Evolutionary conservation across 2,113 vertebrate genomes (phyloP), one percentile per base, ranked within the genome.

Genomic region (Callopanchax toddi): DNA sequence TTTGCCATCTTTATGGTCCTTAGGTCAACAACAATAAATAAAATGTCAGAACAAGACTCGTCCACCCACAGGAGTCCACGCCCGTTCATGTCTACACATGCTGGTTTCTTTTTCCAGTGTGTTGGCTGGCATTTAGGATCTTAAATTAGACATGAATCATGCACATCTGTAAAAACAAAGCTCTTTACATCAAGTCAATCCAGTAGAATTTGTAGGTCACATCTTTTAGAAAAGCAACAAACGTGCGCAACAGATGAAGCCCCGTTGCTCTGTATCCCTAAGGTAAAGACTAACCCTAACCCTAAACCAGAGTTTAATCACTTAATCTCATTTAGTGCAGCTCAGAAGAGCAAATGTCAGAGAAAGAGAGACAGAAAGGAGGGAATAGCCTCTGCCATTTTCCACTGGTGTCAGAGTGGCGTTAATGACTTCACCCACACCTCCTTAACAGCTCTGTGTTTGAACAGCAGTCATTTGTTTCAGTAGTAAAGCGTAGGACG

Each of bases 351-450:
- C 44, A 45, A 51, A 53, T 44, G 53, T 62, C 25, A 56, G 45
- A 22, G 16, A 64, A 17, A 67, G 37, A 32, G 45, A 23, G 37
- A 63, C 34, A 16, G 60, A 45, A 56, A 44, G 10, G n/a, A 3
- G 18, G 17, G 57, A 18, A 52, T 21, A 36, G 56, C 32, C 54
- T 6, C 17, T 52, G 32, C 26, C 46, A 32, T 82, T 75, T 68
- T 49, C 72, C 59, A 54, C 0, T 6, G 56, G 58, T 25, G 60
- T 56, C 16, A 40, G 65, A 57, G 71, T 8, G 37, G 37, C 11
- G 60, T 44, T 80, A 61, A 86, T 79, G 73, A 79, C 51, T 75
- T 62, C 1, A 11, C 56, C 60, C 68, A 70, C 20, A 11, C 45
- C 11, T 58, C 49, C 54, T 75, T 62, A 60, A 39, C 2, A 36